Percentiles rank a stretch among this genome's conserved stretches.
phyloP scores from a whole-genome alignment of 2,797 vertebrate species.

The Eupleurogrammus muticus region DNA sequence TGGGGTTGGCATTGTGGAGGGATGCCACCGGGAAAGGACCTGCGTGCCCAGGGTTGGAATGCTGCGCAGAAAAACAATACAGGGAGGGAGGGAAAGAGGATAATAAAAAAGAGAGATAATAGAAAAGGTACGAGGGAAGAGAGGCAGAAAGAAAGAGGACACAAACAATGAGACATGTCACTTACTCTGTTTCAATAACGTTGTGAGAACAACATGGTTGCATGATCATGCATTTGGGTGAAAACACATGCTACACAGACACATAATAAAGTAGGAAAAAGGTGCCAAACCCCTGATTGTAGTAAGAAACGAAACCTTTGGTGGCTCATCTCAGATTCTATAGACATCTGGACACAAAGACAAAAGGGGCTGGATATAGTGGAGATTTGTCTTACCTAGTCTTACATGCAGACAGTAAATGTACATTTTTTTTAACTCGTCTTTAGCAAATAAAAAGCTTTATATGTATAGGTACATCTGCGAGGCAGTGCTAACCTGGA shows the following conservation, averaged over 20 bases:
- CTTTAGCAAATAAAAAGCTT: slow-evolving; percentile 8
- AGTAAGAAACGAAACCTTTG: slow-evolving; percentile 87
- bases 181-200: slow-evolving; percentile 12
- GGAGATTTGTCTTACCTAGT: slow-evolving; percentile 54
- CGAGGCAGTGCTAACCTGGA: slow-evolving; percentile 12
- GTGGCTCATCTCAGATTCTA: slow-evolving; percentile 87
- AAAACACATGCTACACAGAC: slow-evolving; percentile 79
- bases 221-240: slow-evolving; percentile 73
- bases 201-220: slow-evolving; percentile 45
- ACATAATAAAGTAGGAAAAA: slow-evolving; percentile 79
- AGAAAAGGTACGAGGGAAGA: not conserved
- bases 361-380: slow-evolving; percentile 75
- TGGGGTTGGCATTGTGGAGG: slow-evolving; percentile 96
- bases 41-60: slow-evolving; percentile 97
- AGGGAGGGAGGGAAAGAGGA: not conserved
- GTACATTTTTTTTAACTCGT: slow-evolving; percentile 35
- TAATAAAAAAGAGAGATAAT: not conserved
- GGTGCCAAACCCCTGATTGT: slow-evolving; percentile 84
- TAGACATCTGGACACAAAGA: slow-evolving; percentile 85
- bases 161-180: slow-evolving; percentile 40
- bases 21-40: slow-evolving; percentile 97
- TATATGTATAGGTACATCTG: slow-evolving; percentile 18
- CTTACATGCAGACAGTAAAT: slow-evolving; percentile 61
- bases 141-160: not conserved
- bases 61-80: slow-evolving; percentile 79